Evolutionary conservation across 2,797 vertebrate species (phyloP).

Genomic region (Selene dorsalis): DNA sequence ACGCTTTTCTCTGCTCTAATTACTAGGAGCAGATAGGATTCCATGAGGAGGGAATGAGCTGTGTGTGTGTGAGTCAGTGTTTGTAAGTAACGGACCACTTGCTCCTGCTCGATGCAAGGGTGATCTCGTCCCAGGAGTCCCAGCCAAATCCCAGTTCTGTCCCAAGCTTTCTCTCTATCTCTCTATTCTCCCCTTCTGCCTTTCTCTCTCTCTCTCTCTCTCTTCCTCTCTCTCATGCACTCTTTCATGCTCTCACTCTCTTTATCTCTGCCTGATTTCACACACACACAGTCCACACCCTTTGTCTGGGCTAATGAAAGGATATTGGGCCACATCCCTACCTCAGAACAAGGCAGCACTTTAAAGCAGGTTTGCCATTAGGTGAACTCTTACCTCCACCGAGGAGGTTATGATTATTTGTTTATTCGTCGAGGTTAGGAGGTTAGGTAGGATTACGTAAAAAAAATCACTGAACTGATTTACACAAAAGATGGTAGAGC

Average conservation of each 20-base stretch:
- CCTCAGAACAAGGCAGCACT: conserved; percentile 1
- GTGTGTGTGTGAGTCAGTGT: conserved; percentile 21
- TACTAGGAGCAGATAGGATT: conserved; percentile 69
- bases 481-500: no score
- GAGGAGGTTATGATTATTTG: neutral
- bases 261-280: conserved; percentile 26
- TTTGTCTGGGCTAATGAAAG: conserved; percentile 36
- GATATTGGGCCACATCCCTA: neutral
- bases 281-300: conserved; percentile 11
- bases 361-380: neutral
- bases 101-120: conserved; percentile 61
- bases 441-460: no score
- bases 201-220: neutral
- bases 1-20: conserved; percentile 74
- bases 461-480: no score
- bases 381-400: neutral
- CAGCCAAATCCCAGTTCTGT: conserved; percentile 58
- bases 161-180: conserved; percentile 13
- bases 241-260: neutral
- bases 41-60: conserved; percentile 53
- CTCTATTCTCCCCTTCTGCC: no score
- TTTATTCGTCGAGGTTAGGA: no score
- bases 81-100: conserved; percentile 57
- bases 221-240: neutral
- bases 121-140: conserved; percentile 64